phyloP scores from a whole-genome alignment of 1,140 invertebrate genomes.

The Drosophila kanapiae region DNA sequence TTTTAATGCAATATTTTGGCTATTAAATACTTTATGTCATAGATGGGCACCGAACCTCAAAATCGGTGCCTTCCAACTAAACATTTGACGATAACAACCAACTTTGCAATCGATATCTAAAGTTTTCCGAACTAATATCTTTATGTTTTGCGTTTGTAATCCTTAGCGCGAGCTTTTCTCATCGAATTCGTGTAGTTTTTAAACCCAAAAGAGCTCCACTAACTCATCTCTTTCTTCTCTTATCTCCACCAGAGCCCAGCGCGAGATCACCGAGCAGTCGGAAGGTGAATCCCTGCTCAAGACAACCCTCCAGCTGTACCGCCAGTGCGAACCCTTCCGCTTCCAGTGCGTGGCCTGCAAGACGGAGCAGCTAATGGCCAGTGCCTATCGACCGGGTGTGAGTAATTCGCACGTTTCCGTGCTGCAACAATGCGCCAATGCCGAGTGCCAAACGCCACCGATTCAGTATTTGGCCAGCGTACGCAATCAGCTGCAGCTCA shows the following conservation, averaged over 20 bases:
- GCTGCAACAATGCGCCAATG: slow-evolving; percentile 89
- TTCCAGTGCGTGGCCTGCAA: slow-evolving; percentile 89
- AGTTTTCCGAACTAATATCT: too few relatives aligned
- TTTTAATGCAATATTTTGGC: too few relatives aligned
- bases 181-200: not conserved
- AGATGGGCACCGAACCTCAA: too few relatives aligned
- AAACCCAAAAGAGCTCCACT: not conserved
- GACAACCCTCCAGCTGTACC: slow-evolving; percentile 90
- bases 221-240: not conserved
- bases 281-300: slow-evolving; percentile 84
- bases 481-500: slow-evolving; percentile 90
- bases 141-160: not conserved
- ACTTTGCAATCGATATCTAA: too few relatives aligned
- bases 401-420: slow-evolving; percentile 86
- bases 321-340: slow-evolving; percentile 90
- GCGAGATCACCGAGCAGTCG: slow-evolving; percentile 65
- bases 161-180: too few relatives aligned
- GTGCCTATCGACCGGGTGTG: slow-evolving; percentile 85
- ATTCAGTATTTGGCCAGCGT: slow-evolving; percentile 89
- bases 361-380: slow-evolving; percentile 87
- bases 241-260: slow-evolving; percentile 31
- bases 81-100: too few relatives aligned
- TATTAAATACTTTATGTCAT: too few relatives aligned
- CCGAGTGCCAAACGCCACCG: slow-evolving; percentile 88
- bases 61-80: too few relatives aligned